phyloP scores from a whole-genome alignment of 2,888 invertebrate genomes.

The Plagodis pulveraria region DNA sequence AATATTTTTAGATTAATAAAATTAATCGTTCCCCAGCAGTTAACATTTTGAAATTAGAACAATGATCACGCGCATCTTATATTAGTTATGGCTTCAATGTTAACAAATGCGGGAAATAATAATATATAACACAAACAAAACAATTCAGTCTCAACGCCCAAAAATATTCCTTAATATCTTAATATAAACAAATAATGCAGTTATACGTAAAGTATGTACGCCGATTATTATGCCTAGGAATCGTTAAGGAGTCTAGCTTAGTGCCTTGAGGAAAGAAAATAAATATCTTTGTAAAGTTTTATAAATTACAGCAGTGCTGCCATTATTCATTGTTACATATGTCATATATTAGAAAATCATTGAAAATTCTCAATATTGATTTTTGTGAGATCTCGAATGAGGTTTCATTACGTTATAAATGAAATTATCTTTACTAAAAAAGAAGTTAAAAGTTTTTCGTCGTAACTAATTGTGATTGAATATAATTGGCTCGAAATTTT shows the following conservation, averaged over 20 bases:
- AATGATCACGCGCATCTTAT: constrained; percentile 49
- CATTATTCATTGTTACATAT: constrained; percentile 1
- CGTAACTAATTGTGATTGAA: too few relatives aligned
- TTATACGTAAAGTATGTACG: constrained; percentile 59
- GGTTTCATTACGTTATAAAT: too few relatives aligned
- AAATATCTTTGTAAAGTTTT: constrained; percentile 12
- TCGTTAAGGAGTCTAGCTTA: constrained; percentile 4
- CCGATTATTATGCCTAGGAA: constrained; percentile 23
- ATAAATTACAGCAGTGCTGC: constrained; percentile 22
- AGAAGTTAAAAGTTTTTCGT: too few relatives aligned
- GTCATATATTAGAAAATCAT: neutral
- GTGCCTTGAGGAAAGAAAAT: constrained; percentile 6
- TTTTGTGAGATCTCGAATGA: neutral
- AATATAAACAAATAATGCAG: constrained; percentile 52
- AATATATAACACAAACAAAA: constrained; percentile 83
- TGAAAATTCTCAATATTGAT: neutral
- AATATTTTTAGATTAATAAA: constrained; percentile 60
- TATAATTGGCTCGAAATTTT: too few relatives aligned
- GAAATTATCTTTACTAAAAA: too few relatives aligned
- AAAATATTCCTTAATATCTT: constrained; percentile 58
- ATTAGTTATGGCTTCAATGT: constrained; percentile 60
- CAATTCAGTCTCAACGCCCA: constrained; percentile 84
- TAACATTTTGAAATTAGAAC: constrained; percentile 51
- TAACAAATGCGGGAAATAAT: constrained; percentile 72
- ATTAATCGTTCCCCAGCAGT: constrained; percentile 57